Conservation (phyloP, 2,113 vertebrate genomes). For the Misgurnus anguillicaudatus region DNA sequence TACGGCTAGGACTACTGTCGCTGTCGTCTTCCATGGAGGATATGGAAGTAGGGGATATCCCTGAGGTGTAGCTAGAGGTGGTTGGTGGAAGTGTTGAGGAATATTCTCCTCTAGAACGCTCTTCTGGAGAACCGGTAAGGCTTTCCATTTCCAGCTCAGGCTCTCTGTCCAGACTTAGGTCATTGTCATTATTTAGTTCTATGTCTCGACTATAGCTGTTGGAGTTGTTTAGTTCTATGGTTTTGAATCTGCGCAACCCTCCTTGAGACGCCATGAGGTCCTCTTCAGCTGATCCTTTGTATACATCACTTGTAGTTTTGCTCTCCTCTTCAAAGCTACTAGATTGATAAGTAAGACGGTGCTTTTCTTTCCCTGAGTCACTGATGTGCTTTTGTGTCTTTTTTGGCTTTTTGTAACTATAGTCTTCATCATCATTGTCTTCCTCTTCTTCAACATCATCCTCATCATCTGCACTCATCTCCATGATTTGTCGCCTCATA, state of each 20-base stretch:
- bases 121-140: conserved; percentile 92
- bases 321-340: conserved; percentile 86
- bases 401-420: conserved; percentile 76
- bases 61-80: conserved; percentile 92
- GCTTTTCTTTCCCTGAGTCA: conserved; percentile 87
- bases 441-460: conserved; percentile 73
- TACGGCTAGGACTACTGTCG: conserved; percentile 94
- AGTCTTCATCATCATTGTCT: conserved; percentile 85
- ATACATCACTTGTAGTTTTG: conserved; percentile 75
- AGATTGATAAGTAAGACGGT: conserved; percentile 82
- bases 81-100: conserved; percentile 94
- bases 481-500: conserved; percentile 94
- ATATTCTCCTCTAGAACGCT: conserved; percentile 92
- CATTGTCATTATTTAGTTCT: conserved; percentile 83
- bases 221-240: conserved; percentile 95
- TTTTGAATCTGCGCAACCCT: conserved; percentile 93
- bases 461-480: conserved; percentile 98
- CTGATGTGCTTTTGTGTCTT: conserved; percentile 78
- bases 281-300: conserved; percentile 75
- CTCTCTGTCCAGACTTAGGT: conserved; percentile 87
- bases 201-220: conserved; percentile 86
- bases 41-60: conserved; percentile 93
- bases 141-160: conserved; percentile 99
- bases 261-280: conserved; percentile 85
- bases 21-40: conserved; percentile 98